These are phyloP conservation scores for Piscicola geometra DNA, from an alignment of 2,888 invertebrate genomes.

Conservation along the genomic window DNA sequence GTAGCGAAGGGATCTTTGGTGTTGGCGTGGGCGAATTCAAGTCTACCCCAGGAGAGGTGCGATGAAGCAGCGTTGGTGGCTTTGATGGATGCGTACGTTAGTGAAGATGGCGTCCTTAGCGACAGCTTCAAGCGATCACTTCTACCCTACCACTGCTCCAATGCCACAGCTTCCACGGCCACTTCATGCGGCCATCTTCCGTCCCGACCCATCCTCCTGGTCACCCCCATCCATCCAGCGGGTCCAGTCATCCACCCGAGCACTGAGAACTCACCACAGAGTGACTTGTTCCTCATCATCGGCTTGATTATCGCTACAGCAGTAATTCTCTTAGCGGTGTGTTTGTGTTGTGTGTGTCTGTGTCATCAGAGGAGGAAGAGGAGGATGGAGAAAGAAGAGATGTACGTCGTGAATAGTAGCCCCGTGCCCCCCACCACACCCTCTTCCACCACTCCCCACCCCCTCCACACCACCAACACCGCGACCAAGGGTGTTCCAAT, in stretches of 20 bases:
- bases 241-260: conserved; percentile 24
- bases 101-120: conserved; percentile 53
- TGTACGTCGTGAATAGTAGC: conserved; percentile 61
- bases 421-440: neutral
- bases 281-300: conserved; percentile 72
- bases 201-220: neutral
- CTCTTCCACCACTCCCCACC: no score
- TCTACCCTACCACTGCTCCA: conserved; percentile 40
- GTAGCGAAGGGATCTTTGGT: conserved; percentile 63
- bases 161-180: conserved; percentile 31
- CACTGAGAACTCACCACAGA: conserved; percentile 34
- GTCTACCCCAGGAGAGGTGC: conserved; percentile 71
- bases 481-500: conserved; percentile 71
- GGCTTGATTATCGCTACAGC: conserved; percentile 73
- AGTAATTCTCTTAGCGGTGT: conserved; percentile 78
- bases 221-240: conserved; percentile 22
- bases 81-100: conserved; percentile 59
- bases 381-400: conserved; percentile 70
- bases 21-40: conserved; percentile 75
- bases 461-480: neutral
- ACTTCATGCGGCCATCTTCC: conserved; percentile 36
- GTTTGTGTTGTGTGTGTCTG: conserved; percentile 82
- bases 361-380: conserved; percentile 66
- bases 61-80: conserved; percentile 70
- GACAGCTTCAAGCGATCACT: conserved; percentile 46